Conservation (phyloP, 2,113 vertebrate genomes). For the Lagopus leucura region DNA sequence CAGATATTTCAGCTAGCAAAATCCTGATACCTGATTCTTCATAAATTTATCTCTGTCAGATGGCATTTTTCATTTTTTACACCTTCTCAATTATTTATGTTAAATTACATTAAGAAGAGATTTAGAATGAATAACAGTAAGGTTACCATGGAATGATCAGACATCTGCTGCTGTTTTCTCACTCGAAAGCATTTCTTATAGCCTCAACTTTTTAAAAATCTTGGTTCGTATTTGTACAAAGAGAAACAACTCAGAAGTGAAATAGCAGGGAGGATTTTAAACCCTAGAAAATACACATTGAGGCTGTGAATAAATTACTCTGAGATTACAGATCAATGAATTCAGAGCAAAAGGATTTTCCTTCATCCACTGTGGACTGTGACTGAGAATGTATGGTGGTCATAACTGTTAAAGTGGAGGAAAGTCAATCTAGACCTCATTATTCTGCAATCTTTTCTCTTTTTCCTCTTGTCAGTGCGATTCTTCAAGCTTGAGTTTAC, state of each 20-base stretch:
- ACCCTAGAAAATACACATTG: neutral
- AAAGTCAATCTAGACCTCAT: neutral
- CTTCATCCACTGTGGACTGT: neutral
- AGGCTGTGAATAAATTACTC: constrained; percentile 20
- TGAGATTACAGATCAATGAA: constrained; percentile 38
- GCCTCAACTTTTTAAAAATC: constrained; percentile 46
- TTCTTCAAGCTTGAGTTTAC: neutral
- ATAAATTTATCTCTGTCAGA: constrained; percentile 41
- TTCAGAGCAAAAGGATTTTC: constrained; percentile 47
- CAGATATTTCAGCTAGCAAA: constrained; percentile 33
- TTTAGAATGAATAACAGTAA: constrained; percentile 60
- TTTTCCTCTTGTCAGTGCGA: neutral
- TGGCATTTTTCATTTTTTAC: constrained; percentile 49
- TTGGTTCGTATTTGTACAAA: neutral
- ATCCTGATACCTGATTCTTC: neutral
- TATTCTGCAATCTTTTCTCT: neutral
- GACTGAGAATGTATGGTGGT: constrained; percentile 26
- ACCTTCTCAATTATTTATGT: constrained; percentile 66
- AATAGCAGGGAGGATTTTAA: neutral
- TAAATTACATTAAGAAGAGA: constrained; percentile 59
- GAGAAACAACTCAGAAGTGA: neutral
- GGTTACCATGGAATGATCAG: constrained; percentile 61
- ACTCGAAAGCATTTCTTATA: constrained; percentile 51
- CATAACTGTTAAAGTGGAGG: constrained; percentile 9
- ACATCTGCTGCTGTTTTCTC: constrained; percentile 71